Evolutionary conservation across 1,140 invertebrate genomes (phyloP).

Genomic region (Coelopa frigida): DNA sequence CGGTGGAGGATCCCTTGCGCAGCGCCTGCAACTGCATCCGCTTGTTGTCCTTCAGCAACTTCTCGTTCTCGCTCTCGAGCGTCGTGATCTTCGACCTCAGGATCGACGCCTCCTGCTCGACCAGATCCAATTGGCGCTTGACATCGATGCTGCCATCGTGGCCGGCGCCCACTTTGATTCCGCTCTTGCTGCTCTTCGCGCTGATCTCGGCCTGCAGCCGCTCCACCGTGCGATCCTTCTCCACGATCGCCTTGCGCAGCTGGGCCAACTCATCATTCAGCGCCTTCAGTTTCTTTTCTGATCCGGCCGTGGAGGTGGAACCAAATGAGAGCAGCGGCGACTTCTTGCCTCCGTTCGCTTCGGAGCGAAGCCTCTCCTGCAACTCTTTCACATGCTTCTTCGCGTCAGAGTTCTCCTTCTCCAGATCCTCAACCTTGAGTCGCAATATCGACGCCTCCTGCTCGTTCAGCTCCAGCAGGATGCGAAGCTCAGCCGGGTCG

Average conservation of each 20-base stretch:
- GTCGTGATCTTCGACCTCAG: conserved; percentile 56
- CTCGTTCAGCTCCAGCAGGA: conserved; percentile 82
- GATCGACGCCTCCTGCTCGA: conserved; percentile 64
- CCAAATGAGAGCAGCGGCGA: conserved; percentile 22
- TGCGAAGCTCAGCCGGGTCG: conserved; percentile 64
- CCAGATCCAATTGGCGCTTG: conserved; percentile 62
- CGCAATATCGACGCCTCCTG: conserved; percentile 74
- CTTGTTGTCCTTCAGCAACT: conserved; percentile 63
- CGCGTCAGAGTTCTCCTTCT: conserved; percentile 68
- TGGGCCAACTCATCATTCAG: conserved; percentile 64
- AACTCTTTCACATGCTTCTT: conserved; percentile 69
- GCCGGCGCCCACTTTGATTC: conserved; percentile 48
- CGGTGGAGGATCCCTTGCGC: conserved; percentile 18
- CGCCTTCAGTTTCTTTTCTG: conserved; percentile 63
- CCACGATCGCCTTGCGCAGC: conserved; percentile 67
- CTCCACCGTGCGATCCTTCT: conserved; percentile 77
- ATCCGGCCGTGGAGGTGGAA: conserved; percentile 36
- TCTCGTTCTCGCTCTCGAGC: conserved; percentile 68
- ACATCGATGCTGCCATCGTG: conserved; percentile 56
- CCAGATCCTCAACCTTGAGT: conserved; percentile 75
- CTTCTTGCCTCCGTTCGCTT: conserved; percentile 31
- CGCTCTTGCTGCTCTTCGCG: conserved; percentile 45
- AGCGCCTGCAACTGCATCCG: conserved; percentile 47
- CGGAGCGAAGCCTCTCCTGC: conserved; percentile 57
- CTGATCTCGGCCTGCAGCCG: conserved; percentile 63